Evolutionary conservation across 2,888 invertebrate species (phyloP), one percentile per base, ranked within the genome.

Genomic region (Sympetrum striolatum): DNA sequence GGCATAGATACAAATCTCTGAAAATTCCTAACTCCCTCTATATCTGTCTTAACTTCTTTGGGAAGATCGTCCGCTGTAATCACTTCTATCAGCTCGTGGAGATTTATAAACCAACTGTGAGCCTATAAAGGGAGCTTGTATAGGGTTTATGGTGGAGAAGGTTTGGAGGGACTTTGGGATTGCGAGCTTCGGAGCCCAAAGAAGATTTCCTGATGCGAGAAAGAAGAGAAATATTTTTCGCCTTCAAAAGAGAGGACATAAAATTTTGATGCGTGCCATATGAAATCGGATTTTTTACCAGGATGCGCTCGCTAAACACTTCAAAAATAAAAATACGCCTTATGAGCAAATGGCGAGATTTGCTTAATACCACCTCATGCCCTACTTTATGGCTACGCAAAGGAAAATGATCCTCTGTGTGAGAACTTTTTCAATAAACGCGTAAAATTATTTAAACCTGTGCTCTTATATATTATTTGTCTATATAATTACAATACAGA

Each of bases 161-260:
- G 31, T 1, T 25, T 31, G 53, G 14, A 15, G 25, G 31, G 82
- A 22, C 86, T 58, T 58, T 37, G 37, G 86, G 86, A 64, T 86
- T 86, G 60, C 37, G 86, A 60, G 60, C 86, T 22, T 60, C 37
- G 86, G 64, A 86, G 58, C 31, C 58, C 18, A 25, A 25, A 37
- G 80, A 37, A 39, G 80, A 53, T 86, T 86, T 86, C 58, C 37
- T 86, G 86, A 86, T 86, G 86, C 37, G 37, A 86, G 86, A 86
- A 60, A 86, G n/a, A 35, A 60, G 12, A n/a, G 8, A 86, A 86
- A 86, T 86, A 6, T 86, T 86, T 60, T 60, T 37, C 60, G 25
- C 53, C 82, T 44, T 81, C 58, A 60, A 60, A 37, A 60, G 37
- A 37, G 58, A 22, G 39, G 86, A 86, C 64, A 37, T 86, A 39